A percentile compares a stretch with the other conserved stretches of the same genome.
These are phyloP conservation scores for Rousettus madagascariensis DNA, from an alignment of 2,797 vertebrate species.

Conservation along the genomic window DNA sequence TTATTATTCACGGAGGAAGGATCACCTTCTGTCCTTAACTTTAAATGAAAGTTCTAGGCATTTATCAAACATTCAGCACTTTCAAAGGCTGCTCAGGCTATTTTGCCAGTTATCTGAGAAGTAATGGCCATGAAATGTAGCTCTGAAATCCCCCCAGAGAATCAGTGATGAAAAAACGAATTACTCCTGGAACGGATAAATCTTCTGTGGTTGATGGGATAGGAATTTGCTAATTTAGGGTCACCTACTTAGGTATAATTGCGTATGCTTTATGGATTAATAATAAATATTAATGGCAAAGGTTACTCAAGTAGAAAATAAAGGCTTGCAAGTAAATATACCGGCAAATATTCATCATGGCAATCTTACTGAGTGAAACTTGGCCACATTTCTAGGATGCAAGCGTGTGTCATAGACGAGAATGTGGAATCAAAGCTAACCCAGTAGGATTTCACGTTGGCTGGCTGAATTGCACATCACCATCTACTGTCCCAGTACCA, in stretches of 20 bases:
- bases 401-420: not conserved
- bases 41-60: constrained; percentile 64
- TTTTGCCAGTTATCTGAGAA: constrained; percentile 48
- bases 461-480: not conserved
- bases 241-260: constrained; percentile 44
- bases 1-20: constrained; percentile 52
- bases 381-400: not conserved
- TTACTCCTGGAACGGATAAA: not conserved
- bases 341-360: constrained; percentile 23
- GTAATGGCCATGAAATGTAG: constrained; percentile 29
- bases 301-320: constrained; percentile 49
- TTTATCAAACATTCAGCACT: constrained; percentile 59
- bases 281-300: constrained; percentile 61
- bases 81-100: constrained; percentile 25
- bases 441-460: not conserved
- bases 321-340: constrained; percentile 46
- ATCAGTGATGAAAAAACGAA: constrained; percentile 33
- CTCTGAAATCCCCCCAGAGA: constrained; percentile 45
- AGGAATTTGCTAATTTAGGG: constrained; percentile 47
- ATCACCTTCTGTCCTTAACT: constrained; percentile 34
- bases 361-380: not conserved
- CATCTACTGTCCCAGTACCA: not conserved
- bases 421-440: not conserved
- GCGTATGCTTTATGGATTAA: constrained; percentile 30
- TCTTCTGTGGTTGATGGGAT: constrained; percentile 34